These are phyloP conservation scores for Papilio xuthus DNA, from an alignment of 1,140 invertebrate species.

Conservation along the genomic window DNA sequence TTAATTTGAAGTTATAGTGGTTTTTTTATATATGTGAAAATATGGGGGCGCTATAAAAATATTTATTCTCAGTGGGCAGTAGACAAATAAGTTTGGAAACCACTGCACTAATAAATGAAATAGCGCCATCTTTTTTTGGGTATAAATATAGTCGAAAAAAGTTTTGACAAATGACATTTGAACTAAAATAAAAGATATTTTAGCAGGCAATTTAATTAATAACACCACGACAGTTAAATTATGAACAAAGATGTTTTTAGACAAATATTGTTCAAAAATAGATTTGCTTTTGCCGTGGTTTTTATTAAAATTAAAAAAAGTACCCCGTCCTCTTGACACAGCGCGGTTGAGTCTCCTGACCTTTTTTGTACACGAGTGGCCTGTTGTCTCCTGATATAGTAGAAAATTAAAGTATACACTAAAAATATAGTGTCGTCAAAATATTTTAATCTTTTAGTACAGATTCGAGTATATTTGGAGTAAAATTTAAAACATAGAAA, in stretches of 20 bases:
- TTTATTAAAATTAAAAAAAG: conserved; percentile 12
- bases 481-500: background rate
- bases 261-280: background rate
- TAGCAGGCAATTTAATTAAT: background rate
- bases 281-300: background rate
- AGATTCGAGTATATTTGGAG: too few species aligned
- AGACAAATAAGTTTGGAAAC: too few species aligned
- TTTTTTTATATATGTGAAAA: too few species aligned
- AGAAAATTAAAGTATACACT: background rate
- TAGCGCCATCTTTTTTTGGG: too few species aligned
- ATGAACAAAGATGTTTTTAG: background rate
- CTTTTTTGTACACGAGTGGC: conserved; percentile 26
- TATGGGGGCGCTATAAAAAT: too few species aligned
- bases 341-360: conserved; percentile 27
- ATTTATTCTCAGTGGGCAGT: too few species aligned
- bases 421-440: background rate
- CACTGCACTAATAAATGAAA: too few species aligned
- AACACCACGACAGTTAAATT: background rate
- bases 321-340: conserved; percentile 25
- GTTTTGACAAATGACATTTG: too few species aligned
- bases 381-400: conserved; percentile 16
- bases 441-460: background rate
- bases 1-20: too few species aligned
- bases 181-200: background rate
- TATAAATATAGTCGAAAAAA: too few species aligned